Evolutionary conservation across 2,797 vertebrate species (phyloP).

Genomic region (Manis crassicaudata): DNA sequence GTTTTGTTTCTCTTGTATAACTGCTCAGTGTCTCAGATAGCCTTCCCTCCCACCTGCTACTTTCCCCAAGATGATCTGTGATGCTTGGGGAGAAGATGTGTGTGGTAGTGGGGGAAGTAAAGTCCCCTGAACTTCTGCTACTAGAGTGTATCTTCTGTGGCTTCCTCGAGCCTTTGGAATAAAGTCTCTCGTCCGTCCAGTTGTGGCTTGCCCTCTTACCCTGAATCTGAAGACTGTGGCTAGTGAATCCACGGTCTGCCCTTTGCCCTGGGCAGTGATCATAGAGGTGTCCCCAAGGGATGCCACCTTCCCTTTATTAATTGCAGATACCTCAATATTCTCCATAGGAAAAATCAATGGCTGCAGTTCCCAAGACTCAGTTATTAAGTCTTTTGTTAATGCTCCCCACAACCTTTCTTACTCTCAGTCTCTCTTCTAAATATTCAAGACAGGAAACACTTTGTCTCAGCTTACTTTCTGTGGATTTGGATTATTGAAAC

Average conservation of each 20-base stretch:
- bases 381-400: not conserved
- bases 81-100: not conserved
- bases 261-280: not conserved
- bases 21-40: not conserved
- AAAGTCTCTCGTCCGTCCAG: not conserved
- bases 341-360: not conserved
- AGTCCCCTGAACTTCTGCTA: not conserved
- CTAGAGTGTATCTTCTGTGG: not conserved
- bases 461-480: not conserved
- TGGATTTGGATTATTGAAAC: not conserved
- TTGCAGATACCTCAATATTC: not conserved
- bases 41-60: not conserved
- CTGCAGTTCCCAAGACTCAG: not conserved
- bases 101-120: not conserved
- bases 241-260: too few relatives aligned
- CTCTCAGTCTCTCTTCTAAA: not conserved
- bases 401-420: not conserved
- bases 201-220: not conserved
- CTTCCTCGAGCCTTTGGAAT: not conserved
- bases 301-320: not conserved
- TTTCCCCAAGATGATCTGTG: not conserved
- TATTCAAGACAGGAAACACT: not conserved
- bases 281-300: rapidly evolving
- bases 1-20: not conserved
- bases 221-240: not conserved